Conservation (phyloP, 2,797 vertebrate genomes). For the Esox masquinongy region DNA sequence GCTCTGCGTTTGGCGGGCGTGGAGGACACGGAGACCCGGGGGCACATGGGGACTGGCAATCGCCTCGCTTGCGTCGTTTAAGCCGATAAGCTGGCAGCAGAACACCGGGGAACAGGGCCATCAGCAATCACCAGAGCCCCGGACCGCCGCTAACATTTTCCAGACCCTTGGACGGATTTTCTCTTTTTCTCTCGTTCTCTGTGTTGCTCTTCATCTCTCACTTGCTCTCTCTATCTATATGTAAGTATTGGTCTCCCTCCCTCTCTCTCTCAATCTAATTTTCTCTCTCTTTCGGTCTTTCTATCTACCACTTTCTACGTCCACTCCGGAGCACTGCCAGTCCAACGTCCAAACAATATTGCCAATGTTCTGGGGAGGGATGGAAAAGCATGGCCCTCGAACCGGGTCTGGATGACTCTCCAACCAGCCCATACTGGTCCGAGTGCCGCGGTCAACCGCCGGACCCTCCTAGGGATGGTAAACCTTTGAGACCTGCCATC, state of each 20-base stretch:
- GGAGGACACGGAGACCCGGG: constrained; percentile 57
- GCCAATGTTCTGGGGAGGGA: constrained; percentile 22
- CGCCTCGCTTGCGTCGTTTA: constrained; percentile 57
- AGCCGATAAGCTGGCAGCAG: constrained; percentile 67
- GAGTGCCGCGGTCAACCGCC: constrained; percentile 19
- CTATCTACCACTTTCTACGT: background rate
- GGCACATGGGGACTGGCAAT: constrained; percentile 55
- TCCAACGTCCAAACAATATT: constrained; percentile 21
- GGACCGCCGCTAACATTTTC: constrained; percentile 67
- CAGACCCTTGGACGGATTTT: constrained; percentile 35
- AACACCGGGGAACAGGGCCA: constrained; percentile 51
- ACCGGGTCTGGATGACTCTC: constrained; percentile 37
- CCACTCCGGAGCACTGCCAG: constrained; percentile 15
- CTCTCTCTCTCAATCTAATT: background rate
- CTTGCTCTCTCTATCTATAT: constrained; percentile 22
- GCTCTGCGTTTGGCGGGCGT: constrained; percentile 51
- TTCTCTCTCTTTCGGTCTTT: constrained; percentile 8
- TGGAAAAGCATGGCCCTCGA: constrained; percentile 42
- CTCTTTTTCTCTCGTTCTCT: background rate
- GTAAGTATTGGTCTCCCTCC: background rate
- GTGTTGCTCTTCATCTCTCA: constrained; percentile 11
- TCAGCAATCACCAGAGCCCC: constrained; percentile 54
- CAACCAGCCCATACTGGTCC: constrained; percentile 4
- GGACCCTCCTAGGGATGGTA: constrained; percentile 21
- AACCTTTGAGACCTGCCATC: constrained; percentile 18